Conservation (phyloP, 2,888 invertebrate species). For the Clistopyga incitator region DNA sequence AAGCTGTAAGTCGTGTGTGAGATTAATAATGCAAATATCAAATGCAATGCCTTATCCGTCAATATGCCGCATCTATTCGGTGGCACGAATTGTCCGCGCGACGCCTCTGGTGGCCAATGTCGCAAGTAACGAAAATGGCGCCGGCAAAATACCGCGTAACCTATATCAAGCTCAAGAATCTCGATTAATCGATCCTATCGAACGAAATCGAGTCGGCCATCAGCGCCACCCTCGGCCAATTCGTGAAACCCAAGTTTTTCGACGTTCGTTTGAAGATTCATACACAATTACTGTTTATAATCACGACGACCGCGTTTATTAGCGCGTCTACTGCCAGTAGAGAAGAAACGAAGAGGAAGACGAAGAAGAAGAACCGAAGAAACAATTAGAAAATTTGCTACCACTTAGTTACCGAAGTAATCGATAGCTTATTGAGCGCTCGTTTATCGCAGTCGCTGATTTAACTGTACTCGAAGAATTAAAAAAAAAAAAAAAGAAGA, state of each 20-base stretch:
- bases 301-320: conserved; percentile 20
- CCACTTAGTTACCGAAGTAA: conserved; percentile 38
- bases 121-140: neutral
- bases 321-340: conserved; percentile 67
- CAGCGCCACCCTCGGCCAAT: conserved; percentile 5
- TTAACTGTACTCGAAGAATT: conserved; percentile 31
- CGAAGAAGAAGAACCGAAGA: conserved; percentile 11
- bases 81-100: conserved; percentile 20
- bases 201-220: conserved; percentile 10
- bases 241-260: neutral
- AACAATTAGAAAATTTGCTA: conserved; percentile 48
- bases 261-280: conserved; percentile 18
- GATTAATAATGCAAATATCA: conserved; percentile 73
- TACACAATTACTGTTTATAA: conserved; percentile 23
- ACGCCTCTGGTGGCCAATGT: neutral
- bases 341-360: conserved; percentile 31
- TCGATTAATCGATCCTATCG: conserved; percentile 39
- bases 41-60: conserved; percentile 79
- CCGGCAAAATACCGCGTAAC: neutral
- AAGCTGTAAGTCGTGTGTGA: conserved; percentile 38
- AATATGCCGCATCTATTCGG: conserved; percentile 58
- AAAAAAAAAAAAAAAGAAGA: conserved; percentile 17
- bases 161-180: neutral
- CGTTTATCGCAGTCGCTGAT: conserved; percentile 49
- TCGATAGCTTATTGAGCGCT: conserved; percentile 39